Base-by-base conservation (phyloP, 2,888 invertebrate genomes). In the Kryphioiulus occultus region DNA sequence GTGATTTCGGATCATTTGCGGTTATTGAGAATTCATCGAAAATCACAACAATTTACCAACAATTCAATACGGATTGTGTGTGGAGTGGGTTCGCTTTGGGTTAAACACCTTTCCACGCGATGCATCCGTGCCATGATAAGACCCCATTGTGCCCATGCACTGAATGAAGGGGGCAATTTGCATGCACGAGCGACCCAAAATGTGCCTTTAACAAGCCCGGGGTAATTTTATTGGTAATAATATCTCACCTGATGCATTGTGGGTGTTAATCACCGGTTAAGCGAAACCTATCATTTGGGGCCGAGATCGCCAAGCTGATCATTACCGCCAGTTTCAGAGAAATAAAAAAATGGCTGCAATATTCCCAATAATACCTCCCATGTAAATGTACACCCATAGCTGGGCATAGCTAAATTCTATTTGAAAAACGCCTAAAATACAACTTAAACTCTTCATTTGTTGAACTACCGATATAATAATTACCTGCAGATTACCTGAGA, bases 151-250 rank as follows among this genome's bases (percentile, higher is more conserved):
- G 15, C 22, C 3, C 82, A 22, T 30, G 82, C 35, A 78, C 35
- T 15, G 15, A 82, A 82, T 12, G 22, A 35, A 82, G 82, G 82
- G 9, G 30, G 82, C 26, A 30, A 82, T 82, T 82, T 82, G 17
- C 30, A 82, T 32, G 82, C 82, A 82, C 30, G 30, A 32, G 35
- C n/a, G 15, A 15, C 35, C 22, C 15, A 82, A 82, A 82, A 82
- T 32, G 15, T 35, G 22, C 30, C 82, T 82, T 82, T 82, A 82
- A 82, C 82, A 22, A 82, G 30, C 15, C 12, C n/a, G 22, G 53
- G 30, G 35, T 82, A 82, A 82, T 82, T 82, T 82, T 82, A 82
- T 82, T 82, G 82, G 82, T 82, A 82, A 82, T 82, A 82, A 82
- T 82, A 82, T 82, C 82, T 82, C 82, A 82, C 82, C 82, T 22